These are phyloP conservation scores for Melikaiella ostensackeni DNA, from an alignment of 2,888 invertebrate genomes.

Conservation along the genomic window DNA sequence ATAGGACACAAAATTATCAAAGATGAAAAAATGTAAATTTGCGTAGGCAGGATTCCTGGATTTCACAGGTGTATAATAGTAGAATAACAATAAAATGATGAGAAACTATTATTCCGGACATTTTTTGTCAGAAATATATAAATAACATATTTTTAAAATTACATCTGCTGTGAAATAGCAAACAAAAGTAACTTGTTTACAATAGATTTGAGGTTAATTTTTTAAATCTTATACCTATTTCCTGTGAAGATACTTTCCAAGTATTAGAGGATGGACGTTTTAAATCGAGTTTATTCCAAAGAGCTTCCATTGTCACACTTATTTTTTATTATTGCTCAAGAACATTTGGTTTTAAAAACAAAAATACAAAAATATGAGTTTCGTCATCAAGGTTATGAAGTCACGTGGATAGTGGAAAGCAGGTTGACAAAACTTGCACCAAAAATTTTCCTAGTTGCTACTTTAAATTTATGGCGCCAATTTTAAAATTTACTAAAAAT, in stretches of 20 bases:
- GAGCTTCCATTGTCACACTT: constrained; percentile 58
- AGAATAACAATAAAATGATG: too few relatives aligned
- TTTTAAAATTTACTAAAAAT: too few relatives aligned
- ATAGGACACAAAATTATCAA: too few relatives aligned
- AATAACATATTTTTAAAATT: too few relatives aligned
- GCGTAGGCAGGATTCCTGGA: too few relatives aligned
- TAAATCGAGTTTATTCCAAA: constrained; percentile 68
- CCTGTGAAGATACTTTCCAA: constrained; percentile 57
- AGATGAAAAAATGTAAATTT: too few relatives aligned
- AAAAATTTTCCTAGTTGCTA: background rate
- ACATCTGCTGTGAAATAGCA: too few relatives aligned
- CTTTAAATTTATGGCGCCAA: background rate
- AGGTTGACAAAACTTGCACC: background rate
- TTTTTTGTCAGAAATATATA: too few relatives aligned
- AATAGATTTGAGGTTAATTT: background rate
- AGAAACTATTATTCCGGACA: too few relatives aligned
- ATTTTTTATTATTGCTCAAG: background rate
- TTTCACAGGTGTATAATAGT: too few relatives aligned
- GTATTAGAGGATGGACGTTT: constrained; percentile 65
- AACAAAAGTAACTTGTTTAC: background rate
- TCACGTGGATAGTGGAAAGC: too few relatives aligned
- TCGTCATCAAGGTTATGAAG: background rate
- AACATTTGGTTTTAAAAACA: background rate
- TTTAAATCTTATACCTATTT: constrained; percentile 62
- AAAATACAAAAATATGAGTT: background rate